These are phyloP conservation scores for Timandra comae DNA, from an alignment of 2,888 invertebrate species.

Conservation along the genomic window DNA sequence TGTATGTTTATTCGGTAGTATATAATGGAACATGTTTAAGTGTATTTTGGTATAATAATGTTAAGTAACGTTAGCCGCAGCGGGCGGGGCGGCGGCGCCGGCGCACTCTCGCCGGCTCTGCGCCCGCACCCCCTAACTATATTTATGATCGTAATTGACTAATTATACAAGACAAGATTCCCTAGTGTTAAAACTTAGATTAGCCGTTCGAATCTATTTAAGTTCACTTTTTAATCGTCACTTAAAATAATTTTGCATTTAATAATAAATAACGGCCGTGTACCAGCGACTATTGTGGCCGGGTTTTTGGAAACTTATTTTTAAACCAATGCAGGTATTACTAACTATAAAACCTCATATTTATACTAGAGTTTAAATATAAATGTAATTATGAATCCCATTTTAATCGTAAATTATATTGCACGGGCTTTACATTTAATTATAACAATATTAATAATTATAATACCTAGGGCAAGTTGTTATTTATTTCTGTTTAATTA, in stretches of 20 bases:
- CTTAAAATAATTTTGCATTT: slow-evolving; percentile 59
- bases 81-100: slow-evolving; percentile 20
- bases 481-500: slow-evolving; percentile 78
- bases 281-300: slow-evolving; percentile 53
- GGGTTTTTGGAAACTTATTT: slow-evolving; percentile 62
- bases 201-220: slow-evolving; percentile 57
- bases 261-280: slow-evolving; percentile 46
- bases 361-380: slow-evolving; percentile 72
- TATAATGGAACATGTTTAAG: slow-evolving; percentile 67
- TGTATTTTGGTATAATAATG: slow-evolving; percentile 67
- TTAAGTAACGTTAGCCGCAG: slow-evolving; percentile 42
- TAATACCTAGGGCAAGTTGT: slow-evolving; percentile 77
- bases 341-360: slow-evolving; percentile 73
- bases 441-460: slow-evolving; percentile 71
- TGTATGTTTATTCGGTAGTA: slow-evolving; percentile 76
- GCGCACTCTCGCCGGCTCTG: slow-evolving; percentile 19
- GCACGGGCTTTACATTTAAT: slow-evolving; percentile 76
- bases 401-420: slow-evolving; percentile 68
- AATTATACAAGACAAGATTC: slow-evolving; percentile 69
- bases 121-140: slow-evolving; percentile 40
- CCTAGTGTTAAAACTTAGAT: slow-evolving; percentile 68
- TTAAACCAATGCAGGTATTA: slow-evolving; percentile 75
- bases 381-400: slow-evolving; percentile 70
- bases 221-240: slow-evolving; percentile 54
- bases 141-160: slow-evolving; percentile 78